A percentile compares a stretch with the other conserved stretches of the same genome.
Conservation (phyloP, 1,140 invertebrate species). For the Saccostrea glomerata region DNA sequence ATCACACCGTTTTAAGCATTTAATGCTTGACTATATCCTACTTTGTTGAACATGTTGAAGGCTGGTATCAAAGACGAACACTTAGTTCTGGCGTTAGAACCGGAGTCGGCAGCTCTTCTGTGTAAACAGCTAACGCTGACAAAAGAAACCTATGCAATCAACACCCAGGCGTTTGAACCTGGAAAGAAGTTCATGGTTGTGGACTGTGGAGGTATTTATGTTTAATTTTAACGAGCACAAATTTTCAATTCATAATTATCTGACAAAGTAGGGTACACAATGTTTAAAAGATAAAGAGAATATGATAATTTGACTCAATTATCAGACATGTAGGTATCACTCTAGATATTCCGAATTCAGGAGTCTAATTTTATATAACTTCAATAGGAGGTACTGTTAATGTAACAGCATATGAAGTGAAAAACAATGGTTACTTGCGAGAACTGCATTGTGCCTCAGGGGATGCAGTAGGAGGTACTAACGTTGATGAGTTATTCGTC, state of each 20-base stretch:
- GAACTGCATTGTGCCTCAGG: conserved; percentile 20
- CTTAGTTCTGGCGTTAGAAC: not conserved
- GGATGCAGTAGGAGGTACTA: not conserved
- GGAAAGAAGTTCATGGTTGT: conserved; percentile 10
- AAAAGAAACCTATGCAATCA: not conserved
- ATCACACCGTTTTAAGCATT: too few relatives aligned
- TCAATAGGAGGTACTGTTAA: not conserved
- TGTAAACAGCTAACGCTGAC: not conserved
- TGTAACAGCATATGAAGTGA: not conserved
- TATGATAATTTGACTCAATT: too few relatives aligned
- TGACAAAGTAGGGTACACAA: too few relatives aligned
- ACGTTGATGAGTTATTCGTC: not conserved
- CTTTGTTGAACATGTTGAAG: not conserved
- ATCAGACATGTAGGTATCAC: not conserved
- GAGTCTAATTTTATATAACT: not conserved
- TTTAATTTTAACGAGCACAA: not conserved
- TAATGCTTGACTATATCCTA: too few relatives aligned
- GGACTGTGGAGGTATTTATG: not conserved
- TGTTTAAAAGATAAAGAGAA: too few relatives aligned
- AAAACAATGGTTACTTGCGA: not conserved
- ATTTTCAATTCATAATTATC: too few relatives aligned
- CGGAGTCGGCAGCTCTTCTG: not conserved
- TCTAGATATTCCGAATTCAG: not conserved
- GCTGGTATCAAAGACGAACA: not conserved
- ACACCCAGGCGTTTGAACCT: not conserved